Evolutionary conservation across 2,888 invertebrate species (phyloP).

Genomic region (Pardosa pseudoannulata): DNA sequence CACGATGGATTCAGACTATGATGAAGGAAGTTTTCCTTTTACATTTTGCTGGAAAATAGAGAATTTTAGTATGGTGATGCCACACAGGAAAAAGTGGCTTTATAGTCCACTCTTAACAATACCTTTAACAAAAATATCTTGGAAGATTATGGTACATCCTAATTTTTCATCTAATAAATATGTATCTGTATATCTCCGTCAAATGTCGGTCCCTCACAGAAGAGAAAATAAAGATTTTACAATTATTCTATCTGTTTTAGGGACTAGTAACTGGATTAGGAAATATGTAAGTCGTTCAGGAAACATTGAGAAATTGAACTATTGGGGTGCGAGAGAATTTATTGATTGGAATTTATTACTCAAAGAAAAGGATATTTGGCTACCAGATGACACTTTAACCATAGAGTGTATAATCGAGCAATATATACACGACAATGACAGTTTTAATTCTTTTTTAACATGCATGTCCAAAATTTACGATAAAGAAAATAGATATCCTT

Average conservation of each 20-base stretch:
- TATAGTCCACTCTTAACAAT: neutral
- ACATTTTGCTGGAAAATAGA: neutral
- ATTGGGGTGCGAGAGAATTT: neutral
- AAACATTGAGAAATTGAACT: neutral
- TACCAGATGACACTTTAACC: neutral
- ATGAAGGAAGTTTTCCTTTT: neutral
- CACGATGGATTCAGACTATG: too few species aligned
- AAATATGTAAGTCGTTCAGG: neutral
- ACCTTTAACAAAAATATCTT: neutral
- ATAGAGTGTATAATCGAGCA: neutral
- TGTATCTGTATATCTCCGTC: neutral
- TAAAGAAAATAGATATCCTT: neutral
- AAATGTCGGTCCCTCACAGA: neutral
- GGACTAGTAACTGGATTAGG: neutral
- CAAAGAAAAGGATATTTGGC: neutral
- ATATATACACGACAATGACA: neutral
- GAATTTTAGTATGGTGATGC: neutral
- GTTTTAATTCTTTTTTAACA: neutral
- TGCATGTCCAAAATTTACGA: neutral
- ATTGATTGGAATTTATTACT: neutral
- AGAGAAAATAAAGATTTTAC: neutral
- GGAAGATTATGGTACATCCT: neutral
- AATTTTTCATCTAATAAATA: neutral
- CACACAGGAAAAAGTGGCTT: neutral
- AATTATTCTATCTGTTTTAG: neutral